A percentile compares a stretch with the other conserved stretches of the same genome.
phyloP scores from a whole-genome alignment of 2,113 vertebrate species.

The Lepus timidus region DNA sequence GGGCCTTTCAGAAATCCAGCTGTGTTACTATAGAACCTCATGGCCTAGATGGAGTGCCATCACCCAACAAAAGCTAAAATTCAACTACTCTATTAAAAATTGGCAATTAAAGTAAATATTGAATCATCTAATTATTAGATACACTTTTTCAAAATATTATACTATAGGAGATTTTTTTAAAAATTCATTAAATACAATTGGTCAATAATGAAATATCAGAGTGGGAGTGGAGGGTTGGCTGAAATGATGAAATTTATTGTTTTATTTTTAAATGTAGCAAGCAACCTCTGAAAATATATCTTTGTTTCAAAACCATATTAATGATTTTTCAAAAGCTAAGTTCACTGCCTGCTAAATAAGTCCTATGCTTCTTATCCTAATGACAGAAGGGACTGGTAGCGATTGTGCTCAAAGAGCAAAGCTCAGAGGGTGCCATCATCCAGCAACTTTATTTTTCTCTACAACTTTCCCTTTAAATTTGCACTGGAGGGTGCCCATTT shows the following conservation, averaged over 20 bases:
- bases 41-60: slow-evolving; percentile 80
- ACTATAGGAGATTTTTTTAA: slow-evolving; percentile 58
- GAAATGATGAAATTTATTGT: slow-evolving; percentile 69
- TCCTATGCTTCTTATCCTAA: background rate
- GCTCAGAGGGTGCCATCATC: background rate
- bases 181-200: slow-evolving; percentile 65
- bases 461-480: background rate
- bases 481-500: slow-evolving; percentile 1
- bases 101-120: slow-evolving; percentile 82
- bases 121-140: slow-evolving; percentile 87
- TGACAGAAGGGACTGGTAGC: slow-evolving; percentile 8
- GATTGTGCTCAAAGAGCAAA: slow-evolving; percentile 51
- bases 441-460: slow-evolving; percentile 33
- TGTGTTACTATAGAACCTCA: slow-evolving; percentile 85
- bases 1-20: slow-evolving; percentile 76
- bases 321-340: slow-evolving; percentile 45
- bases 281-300: slow-evolving; percentile 77
- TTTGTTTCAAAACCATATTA: slow-evolving; percentile 65
- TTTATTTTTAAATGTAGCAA: slow-evolving; percentile 63
- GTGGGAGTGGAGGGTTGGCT: background rate
- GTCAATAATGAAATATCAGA: slow-evolving; percentile 75
- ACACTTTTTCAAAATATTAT: slow-evolving; percentile 74
- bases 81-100: slow-evolving; percentile 70
- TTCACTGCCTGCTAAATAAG: slow-evolving; percentile 58
- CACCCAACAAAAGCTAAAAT: slow-evolving; percentile 78